Conservation (phyloP, 1,140 invertebrate species). For the Drosophila sp. region DNA sequence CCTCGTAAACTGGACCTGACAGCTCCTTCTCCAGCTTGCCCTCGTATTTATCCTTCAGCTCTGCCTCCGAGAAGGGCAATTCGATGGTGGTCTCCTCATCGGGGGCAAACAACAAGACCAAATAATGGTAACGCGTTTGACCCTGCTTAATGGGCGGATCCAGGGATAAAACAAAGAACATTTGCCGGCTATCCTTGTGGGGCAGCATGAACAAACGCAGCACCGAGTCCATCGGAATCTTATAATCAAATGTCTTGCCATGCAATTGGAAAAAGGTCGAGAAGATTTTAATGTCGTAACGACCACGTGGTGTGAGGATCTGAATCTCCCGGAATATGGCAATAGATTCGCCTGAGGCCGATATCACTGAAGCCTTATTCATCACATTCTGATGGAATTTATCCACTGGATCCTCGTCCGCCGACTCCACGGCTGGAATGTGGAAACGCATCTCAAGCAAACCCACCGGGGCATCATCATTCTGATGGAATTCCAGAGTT, state of each 20-base stretch:
- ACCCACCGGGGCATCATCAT: conserved; percentile 98
- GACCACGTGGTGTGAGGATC: conserved; percentile 99
- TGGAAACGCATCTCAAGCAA: conserved; percentile 99
- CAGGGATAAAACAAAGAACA: conserved; percentile 99
- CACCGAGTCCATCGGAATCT: conserved; percentile 98
- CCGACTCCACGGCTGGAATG: conserved; percentile 94
- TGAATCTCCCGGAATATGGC: conserved; percentile 98
- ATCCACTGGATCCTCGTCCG: conserved; percentile 95
- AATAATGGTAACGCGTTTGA: conserved; percentile 97
- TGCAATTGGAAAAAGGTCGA: conserved; percentile 99
- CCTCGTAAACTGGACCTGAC: conserved; percentile 96
- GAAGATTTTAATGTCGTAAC: conserved; percentile 99
- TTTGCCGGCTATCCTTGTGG: conserved; percentile 98
- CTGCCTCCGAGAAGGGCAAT: conserved; percentile 95
- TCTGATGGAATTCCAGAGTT: conserved; percentile 98
- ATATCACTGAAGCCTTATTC: conserved; percentile 98
- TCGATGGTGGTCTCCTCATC: conserved; percentile 98
- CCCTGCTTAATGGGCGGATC: conserved; percentile 99
- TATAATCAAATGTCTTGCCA: conserved; percentile 99
- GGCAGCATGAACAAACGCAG: conserved; percentile 96
- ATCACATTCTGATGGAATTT: conserved; percentile 98
- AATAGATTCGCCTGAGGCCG: conserved; percentile 98
- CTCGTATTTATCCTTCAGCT: conserved; percentile 97
- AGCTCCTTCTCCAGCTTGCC: conserved; percentile 96
- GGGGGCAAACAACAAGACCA: conserved; percentile 96